These are phyloP conservation scores for Morone chrysops DNA, from an alignment of 2,113 vertebrate species.

Conservation along the genomic window DNA sequence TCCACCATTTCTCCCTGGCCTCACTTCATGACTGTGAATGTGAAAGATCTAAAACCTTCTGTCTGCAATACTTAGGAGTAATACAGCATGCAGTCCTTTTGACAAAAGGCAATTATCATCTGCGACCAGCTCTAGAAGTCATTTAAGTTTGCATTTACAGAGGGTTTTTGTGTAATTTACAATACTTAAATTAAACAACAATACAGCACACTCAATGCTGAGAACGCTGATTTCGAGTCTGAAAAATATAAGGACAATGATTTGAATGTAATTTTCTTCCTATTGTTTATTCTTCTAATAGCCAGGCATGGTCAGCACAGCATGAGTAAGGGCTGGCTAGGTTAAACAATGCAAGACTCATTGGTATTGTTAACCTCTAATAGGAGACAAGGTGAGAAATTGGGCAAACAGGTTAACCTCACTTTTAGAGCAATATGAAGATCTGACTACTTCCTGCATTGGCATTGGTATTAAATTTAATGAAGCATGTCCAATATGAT, in stretches of 20 bases:
- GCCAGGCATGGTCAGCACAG: neutral
- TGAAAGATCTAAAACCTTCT: constrained; percentile 47
- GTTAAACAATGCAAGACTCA: neutral
- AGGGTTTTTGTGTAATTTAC: constrained; percentile 3
- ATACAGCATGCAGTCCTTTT: constrained; percentile 25
- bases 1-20: constrained; percentile 14
- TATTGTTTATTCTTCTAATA: neutral
- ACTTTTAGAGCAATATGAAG: neutral
- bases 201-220: neutral
- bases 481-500: neutral
- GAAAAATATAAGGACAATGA: neutral
- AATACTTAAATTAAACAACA: neutral
- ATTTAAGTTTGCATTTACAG: neutral
- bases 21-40: constrained; percentile 40
- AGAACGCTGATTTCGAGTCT: neutral
- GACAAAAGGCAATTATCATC: constrained; percentile 41
- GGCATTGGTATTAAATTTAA: neutral
- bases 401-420: neutral
- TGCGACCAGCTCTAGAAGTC: neutral
- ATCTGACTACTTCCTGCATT: constrained; percentile 1
- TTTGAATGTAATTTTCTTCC: neutral
- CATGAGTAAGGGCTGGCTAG: neutral
- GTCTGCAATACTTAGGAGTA: constrained; percentile 30
- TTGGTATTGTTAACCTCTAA: neutral
- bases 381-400: neutral